Conservation (phyloP, 2,113 vertebrate genomes). For the Pleuronectes platessa region DNA sequence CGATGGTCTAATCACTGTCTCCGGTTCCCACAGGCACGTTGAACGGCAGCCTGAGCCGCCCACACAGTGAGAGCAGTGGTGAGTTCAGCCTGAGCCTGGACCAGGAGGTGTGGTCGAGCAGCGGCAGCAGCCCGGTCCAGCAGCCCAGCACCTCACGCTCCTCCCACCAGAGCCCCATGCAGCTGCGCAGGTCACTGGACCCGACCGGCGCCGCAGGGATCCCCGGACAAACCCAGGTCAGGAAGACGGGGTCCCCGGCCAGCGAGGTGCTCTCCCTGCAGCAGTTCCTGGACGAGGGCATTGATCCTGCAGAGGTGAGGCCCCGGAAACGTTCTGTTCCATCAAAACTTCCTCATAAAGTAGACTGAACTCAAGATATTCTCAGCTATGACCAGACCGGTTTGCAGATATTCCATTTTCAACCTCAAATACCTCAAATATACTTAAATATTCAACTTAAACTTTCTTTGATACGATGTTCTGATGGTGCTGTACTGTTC, state of each 20-base stretch:
- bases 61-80: constrained; percentile 96
- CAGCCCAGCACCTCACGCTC: constrained; percentile 84
- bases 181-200: constrained; percentile 82
- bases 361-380: too few species aligned
- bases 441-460: too few species aligned
- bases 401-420: too few species aligned
- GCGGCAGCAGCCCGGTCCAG: constrained; percentile 93
- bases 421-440: too few species aligned
- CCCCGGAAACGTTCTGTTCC: background rate
- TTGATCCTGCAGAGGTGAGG: constrained; percentile 82
- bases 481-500: background rate
- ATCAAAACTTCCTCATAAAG: background rate
- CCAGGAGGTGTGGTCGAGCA: constrained; percentile 93
- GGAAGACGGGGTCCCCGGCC: constrained; percentile 82
- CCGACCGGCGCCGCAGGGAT: constrained; percentile 22
- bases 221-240: constrained; percentile 55
- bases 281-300: constrained; percentile 95
- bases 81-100: constrained; percentile 92
- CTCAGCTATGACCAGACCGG: background rate
- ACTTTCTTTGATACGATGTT: too few species aligned
- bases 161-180: constrained; percentile 87
- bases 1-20: background rate
- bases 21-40: constrained; percentile 80
- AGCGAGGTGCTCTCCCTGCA: constrained; percentile 92
- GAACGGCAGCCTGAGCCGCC: constrained; percentile 87